phyloP scores from a whole-genome alignment of 1,140 invertebrate species.

The Ruditapes philippinarum region DNA sequence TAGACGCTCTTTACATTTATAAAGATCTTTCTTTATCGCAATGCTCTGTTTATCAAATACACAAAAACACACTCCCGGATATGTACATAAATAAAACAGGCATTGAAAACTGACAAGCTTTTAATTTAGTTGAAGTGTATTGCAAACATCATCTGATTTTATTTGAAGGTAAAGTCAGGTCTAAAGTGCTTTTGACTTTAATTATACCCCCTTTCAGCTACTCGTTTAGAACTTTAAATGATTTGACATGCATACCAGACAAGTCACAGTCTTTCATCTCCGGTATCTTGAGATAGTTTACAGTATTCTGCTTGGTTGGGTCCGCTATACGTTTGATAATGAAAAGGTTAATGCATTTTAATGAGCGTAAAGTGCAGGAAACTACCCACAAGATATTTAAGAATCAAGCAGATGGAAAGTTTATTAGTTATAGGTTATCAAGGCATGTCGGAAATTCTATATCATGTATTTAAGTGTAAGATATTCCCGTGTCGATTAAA shows the following conservation, averaged over 20 bases:
- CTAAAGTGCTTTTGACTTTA: neutral
- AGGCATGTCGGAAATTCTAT: too few relatives aligned
- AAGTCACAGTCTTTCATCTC: conserved; percentile 15
- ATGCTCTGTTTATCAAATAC: neutral
- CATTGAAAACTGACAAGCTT: neutral
- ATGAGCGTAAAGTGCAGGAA: neutral
- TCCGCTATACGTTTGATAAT: neutral
- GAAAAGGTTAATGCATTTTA: conserved; percentile 11
- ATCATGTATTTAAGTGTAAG: too few relatives aligned
- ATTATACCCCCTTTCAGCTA: conserved; percentile 4
- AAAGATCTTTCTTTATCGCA: too few relatives aligned
- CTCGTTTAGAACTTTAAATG: conserved; percentile 8
- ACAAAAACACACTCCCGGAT: neutral
- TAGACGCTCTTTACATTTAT: too few relatives aligned
- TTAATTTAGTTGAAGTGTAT: neutral
- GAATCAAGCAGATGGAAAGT: too few relatives aligned
- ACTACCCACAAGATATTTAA: neutral
- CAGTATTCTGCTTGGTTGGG: neutral
- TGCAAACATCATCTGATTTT: conserved; percentile 20
- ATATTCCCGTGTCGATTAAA: too few relatives aligned
- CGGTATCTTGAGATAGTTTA: neutral
- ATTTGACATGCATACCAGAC: neutral
- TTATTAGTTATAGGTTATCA: too few relatives aligned
- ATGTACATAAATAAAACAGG: neutral
- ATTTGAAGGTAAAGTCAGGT: neutral